Evolutionary conservation across 2,888 invertebrate species (phyloP).

Genomic region (Alentia gelatinosa): DNA sequence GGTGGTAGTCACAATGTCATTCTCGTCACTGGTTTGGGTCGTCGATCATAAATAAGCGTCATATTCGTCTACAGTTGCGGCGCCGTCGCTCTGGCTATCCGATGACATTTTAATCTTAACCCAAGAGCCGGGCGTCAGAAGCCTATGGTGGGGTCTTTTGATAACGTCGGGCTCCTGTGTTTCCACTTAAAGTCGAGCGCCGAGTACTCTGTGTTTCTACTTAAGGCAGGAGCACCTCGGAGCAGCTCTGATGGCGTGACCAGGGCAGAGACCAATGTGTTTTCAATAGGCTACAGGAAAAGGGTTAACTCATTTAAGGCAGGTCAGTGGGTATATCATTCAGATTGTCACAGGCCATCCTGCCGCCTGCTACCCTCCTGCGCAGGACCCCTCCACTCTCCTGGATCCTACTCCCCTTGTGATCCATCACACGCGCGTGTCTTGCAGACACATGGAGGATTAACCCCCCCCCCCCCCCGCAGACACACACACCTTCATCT

Average conservation of each 20-base stretch:
- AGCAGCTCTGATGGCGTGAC: neutral
- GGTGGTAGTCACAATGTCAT: neutral
- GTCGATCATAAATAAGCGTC: slow-evolving; percentile 20
- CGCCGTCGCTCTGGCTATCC: neutral
- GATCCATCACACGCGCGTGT: neutral
- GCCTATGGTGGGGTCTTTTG: neutral
- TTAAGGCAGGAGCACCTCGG: neutral
- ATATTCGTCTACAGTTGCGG: slow-evolving; percentile 31
- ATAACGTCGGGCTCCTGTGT: slow-evolving; percentile 21
- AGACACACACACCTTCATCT: no score
- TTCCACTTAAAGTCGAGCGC: slow-evolving; percentile 8
- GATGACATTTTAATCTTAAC: slow-evolving; percentile 32
- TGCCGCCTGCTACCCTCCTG: no score
- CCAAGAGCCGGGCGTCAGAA: neutral
- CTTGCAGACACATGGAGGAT: neutral
- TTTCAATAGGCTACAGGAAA: slow-evolving; percentile 38
- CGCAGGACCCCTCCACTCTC: no score
- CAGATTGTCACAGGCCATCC: neutral
- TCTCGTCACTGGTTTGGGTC: neutral
- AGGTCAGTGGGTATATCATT: neutral
- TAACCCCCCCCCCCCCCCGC: neutral
- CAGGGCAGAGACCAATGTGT: slow-evolving; percentile 35
- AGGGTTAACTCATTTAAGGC: slow-evolving; percentile 7
- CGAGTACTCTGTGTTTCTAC: neutral
- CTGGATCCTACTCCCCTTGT: no score